Conservation (phyloP, 2,797 vertebrate genomes). For the Syndactyla subalaris region DNA sequence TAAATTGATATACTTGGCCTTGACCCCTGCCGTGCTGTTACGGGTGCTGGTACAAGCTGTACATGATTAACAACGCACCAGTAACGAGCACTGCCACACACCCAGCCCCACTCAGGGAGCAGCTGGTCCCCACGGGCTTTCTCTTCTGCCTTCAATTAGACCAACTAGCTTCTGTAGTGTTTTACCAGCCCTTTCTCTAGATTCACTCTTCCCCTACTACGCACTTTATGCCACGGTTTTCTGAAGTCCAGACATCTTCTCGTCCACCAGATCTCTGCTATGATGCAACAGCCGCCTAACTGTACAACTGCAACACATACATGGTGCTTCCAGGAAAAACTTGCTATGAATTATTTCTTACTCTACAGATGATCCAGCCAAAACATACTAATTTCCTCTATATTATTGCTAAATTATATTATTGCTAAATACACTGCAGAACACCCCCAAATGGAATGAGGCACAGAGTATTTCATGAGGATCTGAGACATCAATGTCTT, state of each 20-base stretch:
- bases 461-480: neutral
- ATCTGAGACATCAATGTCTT: slow-evolving; percentile 25
- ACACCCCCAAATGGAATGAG: neutral
- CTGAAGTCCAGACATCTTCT: neutral
- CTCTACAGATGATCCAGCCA: neutral
- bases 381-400: neutral
- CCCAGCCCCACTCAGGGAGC: neutral
- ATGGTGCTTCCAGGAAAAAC: neutral
- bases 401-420: neutral
- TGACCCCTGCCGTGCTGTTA: accelerated
- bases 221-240: neutral
- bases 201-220: neutral
- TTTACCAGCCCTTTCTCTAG: neutral
- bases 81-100: neutral
- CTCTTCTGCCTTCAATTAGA: neutral
- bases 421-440: neutral
- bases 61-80: neutral
- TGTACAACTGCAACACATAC: neutral
- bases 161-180: neutral
- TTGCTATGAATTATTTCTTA: neutral
- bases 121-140: neutral
- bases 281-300: neutral
- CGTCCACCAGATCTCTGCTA: neutral
- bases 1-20: slow-evolving; percentile 29
- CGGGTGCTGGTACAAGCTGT: neutral